Evolutionary conservation across 2,797 vertebrate genomes (phyloP).

Genomic region (Diglossa cyanea): DNA sequence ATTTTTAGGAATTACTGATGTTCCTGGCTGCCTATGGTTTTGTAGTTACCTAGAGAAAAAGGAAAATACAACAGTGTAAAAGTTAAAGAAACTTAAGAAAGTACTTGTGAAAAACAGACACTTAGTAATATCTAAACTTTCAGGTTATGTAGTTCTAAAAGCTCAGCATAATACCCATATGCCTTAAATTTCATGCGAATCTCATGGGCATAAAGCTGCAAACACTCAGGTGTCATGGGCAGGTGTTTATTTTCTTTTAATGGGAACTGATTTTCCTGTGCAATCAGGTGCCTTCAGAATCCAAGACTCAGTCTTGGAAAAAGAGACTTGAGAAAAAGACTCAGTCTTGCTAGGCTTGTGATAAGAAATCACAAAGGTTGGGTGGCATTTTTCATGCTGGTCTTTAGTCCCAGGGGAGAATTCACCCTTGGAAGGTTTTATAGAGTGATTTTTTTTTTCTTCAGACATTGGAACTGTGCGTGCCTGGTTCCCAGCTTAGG

Average conservation of each 20-base stretch:
- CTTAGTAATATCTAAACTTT: not conserved
- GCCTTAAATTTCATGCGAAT: not conserved
- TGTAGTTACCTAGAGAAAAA: not conserved
- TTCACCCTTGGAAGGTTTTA: not conserved
- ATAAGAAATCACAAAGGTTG: not conserved
- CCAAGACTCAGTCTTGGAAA: not conserved
- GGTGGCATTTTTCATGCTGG: not conserved
- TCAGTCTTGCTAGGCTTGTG: not conserved
- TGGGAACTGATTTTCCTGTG: not conserved
- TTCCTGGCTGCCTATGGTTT: not conserved
- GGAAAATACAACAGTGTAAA: not conserved
- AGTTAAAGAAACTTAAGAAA: not conserved
- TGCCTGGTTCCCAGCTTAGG: not conserved
- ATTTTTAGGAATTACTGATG: constrained; percentile 36
- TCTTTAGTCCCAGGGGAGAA: not conserved
- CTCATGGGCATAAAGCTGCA: rapidly evolving
- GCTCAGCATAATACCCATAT: not conserved
- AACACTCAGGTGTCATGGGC: not conserved
- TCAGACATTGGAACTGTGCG: not conserved
- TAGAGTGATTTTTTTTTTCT: not conserved
- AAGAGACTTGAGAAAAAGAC: not conserved
- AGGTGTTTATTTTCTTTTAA: not conserved
- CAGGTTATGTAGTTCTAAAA: not conserved
- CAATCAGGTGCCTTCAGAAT: not conserved
- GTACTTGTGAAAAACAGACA: not conserved